phyloP scores from a whole-genome alignment of 2,888 invertebrate species.

The Ochlodes sylvanus region DNA sequence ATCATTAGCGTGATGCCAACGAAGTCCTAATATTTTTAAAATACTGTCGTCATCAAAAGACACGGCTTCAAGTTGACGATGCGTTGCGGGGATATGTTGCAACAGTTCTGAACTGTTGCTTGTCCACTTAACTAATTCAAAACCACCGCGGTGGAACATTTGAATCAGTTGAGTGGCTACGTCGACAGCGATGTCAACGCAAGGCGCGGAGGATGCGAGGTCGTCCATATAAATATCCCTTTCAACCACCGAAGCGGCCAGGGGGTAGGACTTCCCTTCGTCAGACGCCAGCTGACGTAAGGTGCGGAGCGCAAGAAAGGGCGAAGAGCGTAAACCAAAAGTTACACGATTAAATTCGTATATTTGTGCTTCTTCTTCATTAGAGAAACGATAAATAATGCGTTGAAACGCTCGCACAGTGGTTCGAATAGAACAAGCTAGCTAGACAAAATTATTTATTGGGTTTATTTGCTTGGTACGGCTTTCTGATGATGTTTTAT shows the following conservation, averaged over 20 bases:
- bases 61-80: conserved; percentile 22
- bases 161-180: conserved; percentile 3
- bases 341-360: too few species aligned
- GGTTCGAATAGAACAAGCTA: too few species aligned
- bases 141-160: conserved; percentile 36
- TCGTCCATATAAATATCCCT: too few species aligned
- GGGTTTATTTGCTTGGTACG: too few species aligned
- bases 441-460: conserved; percentile 36
- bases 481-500: too few species aligned
- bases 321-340: conserved; percentile 40
- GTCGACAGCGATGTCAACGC: conserved; percentile 38
- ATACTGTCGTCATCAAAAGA: conserved; percentile 23
- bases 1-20: conserved; percentile 36
- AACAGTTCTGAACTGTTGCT: too few species aligned
- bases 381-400: too few species aligned
- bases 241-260: too few species aligned
- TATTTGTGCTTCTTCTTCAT: too few species aligned
- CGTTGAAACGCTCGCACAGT: too few species aligned
- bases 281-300: conserved; percentile 39
- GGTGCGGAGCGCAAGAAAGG: conserved; percentile 38
- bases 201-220: too few species aligned
- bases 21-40: conserved; percentile 39
- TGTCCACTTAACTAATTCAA: conserved; percentile 42
- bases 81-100: conserved; percentile 31
- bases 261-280: too few species aligned